Evolutionary conservation across 2,113 vertebrate genomes (phyloP).

Genomic region (Oenanthe melanoleuca): DNA sequence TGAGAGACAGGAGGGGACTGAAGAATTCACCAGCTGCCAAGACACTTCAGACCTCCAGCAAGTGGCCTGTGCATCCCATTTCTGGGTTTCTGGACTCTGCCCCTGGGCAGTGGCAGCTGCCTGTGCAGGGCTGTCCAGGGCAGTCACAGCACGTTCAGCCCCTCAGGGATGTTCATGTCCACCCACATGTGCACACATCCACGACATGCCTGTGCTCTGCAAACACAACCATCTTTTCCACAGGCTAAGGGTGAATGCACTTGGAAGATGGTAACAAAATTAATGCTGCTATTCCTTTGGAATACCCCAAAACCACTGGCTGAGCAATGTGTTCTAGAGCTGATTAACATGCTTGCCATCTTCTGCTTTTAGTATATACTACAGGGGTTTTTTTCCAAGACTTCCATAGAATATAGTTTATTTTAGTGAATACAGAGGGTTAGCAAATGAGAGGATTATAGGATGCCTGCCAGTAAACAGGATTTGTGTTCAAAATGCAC

Average conservation of each 20-base stretch:
- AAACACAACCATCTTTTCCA: not conserved
- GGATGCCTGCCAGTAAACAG: not conserved
- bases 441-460: not conserved
- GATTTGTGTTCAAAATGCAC: not conserved
- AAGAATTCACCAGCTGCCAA: not conserved
- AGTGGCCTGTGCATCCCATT: not conserved
- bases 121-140: rapidly evolving
- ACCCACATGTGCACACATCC: not conserved
- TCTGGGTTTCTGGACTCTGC: not conserved
- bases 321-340: not conserved
- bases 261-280: not conserved
- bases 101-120: not conserved
- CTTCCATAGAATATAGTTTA: not conserved
- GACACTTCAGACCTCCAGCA: not conserved
- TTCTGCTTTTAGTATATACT: not conserved
- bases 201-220: not conserved
- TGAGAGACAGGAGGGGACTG: not conserved
- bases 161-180: not conserved
- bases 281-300: not conserved
- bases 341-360: not conserved
- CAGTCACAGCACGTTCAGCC: not conserved
- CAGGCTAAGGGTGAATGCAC: not conserved
- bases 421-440: not conserved
- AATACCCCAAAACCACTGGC: not conserved
- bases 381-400: not conserved